These are phyloP conservation scores for Rhynchomys soricoides DNA, from an alignment of 2,113 vertebrate genomes.

Conservation along the genomic window DNA sequence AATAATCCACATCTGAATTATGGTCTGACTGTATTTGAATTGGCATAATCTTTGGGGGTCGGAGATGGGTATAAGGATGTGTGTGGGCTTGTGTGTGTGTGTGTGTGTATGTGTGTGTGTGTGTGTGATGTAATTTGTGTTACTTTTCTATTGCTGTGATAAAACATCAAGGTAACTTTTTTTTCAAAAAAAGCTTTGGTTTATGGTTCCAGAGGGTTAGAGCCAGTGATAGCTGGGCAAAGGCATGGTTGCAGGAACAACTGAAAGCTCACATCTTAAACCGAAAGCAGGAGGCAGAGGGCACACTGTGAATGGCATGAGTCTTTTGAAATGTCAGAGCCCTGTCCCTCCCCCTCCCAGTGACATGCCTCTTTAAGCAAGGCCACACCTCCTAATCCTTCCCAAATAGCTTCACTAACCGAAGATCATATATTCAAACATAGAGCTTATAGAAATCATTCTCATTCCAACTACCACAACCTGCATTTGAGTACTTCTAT, in stretches of 20 bases:
- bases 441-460: no score
- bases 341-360: neutral
- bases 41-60: neutral
- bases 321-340: neutral
- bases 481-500: neutral
- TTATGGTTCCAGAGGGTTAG: neutral
- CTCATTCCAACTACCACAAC: neutral
- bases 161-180: neutral
- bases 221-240: neutral
- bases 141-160: neutral
- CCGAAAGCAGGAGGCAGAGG: neutral
- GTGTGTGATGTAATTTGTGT: neutral
- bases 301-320: neutral
- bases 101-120: neutral
- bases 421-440: neutral
- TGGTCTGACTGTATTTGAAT: neutral
- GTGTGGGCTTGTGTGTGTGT: neutral
- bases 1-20: slow-evolving; percentile 1
- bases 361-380: neutral
- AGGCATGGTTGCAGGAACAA: neutral
- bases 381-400: neutral
- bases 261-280: neutral
- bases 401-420: neutral
- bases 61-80: fast-evolving
- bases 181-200: neutral